A percentile compares a stretch with the other conserved stretches of the same genome.
Conservation (phyloP, 1,140 invertebrate species). For the Bombus haemorrhoidalis region DNA sequence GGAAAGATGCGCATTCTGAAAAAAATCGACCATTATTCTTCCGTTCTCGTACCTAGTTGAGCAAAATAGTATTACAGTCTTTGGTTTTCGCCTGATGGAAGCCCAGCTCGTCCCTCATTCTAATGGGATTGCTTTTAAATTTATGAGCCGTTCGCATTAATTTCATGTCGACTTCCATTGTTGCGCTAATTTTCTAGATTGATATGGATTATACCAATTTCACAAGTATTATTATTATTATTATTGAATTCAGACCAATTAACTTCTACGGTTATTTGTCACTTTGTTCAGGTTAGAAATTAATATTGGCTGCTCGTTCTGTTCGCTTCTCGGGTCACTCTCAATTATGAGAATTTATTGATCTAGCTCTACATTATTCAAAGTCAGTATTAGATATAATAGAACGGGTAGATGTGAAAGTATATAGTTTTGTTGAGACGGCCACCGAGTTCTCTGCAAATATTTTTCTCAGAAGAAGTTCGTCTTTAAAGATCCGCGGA, state of each 20-base stretch:
- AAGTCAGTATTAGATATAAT: no score
- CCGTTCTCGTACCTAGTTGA: not conserved
- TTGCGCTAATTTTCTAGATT: not conserved
- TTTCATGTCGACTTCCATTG: not conserved
- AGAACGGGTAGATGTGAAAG: no score
- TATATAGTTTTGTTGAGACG: no score
- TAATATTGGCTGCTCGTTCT: not conserved
- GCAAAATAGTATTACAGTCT: not conserved
- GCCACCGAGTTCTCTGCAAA: no score
- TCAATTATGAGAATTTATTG: no score
- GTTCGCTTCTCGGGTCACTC: no score
- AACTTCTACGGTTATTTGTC: not conserved
- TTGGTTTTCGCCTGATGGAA: no score
- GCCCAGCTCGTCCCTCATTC: no score
- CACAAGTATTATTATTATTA: not conserved
- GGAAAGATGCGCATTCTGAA: slow-evolving; percentile 5
- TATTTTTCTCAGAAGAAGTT: not conserved
- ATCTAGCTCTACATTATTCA: no score
- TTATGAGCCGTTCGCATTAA: not conserved
- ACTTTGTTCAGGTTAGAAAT: not conserved
- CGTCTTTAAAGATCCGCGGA: not conserved
- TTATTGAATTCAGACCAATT: not conserved
- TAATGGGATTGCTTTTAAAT: no score
- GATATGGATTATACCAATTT: not conserved
- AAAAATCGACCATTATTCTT: slow-evolving; percentile 16